Percentiles rank a stretch among this genome's conserved stretches.
These are phyloP conservation scores for Prosopocoilus inquinatus DNA, from an alignment of 2,888 invertebrate genomes.

Conservation along the genomic window DNA sequence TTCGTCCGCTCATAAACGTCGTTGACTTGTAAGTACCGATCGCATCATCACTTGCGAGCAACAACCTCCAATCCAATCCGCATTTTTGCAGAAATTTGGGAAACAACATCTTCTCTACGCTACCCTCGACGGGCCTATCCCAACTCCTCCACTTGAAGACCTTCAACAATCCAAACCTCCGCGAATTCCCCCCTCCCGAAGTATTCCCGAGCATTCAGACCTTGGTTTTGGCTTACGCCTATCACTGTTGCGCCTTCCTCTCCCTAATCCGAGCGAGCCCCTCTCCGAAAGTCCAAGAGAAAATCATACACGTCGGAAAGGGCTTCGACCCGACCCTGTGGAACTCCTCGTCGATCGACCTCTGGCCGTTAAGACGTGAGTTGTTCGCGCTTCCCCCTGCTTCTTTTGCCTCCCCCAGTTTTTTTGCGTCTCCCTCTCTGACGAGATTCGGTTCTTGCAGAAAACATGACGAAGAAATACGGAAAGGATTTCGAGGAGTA, in stretches of 20 bases:
- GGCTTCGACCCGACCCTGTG: slow-evolving; percentile 74
- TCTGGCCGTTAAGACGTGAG: slow-evolving; percentile 83
- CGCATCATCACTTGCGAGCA: background rate
- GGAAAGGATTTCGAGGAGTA: background rate
- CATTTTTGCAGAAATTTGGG: slow-evolving; percentile 77
- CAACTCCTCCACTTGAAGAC: slow-evolving; percentile 82
- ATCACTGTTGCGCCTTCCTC: slow-evolving; percentile 92
- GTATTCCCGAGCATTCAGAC: slow-evolving; percentile 84
- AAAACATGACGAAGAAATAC: background rate
- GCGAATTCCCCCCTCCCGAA: slow-evolving; percentile 84
- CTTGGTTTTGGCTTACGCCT: slow-evolving; percentile 87
- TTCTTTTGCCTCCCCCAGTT: no score
- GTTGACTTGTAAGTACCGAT: slow-evolving; percentile 84
- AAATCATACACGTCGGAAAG: slow-evolving; percentile 68
- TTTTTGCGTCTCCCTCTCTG: background rate
- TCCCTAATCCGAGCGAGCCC: slow-evolving; percentile 60
- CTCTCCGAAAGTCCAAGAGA: slow-evolving; percentile 59
- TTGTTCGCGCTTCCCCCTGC: slow-evolving; percentile 50
- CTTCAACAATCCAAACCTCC: slow-evolving; percentile 85
- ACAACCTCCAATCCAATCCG: background rate
- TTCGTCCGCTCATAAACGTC: slow-evolving; percentile 72
- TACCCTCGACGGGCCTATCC: slow-evolving; percentile 81
- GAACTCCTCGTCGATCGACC: slow-evolving; percentile 72
- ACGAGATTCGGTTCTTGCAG: background rate
- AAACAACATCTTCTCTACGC: slow-evolving; percentile 78